These are phyloP conservation scores for Xiphophorus hellerii DNA, from an alignment of 2,113 vertebrate genomes.

Conservation along the genomic window DNA sequence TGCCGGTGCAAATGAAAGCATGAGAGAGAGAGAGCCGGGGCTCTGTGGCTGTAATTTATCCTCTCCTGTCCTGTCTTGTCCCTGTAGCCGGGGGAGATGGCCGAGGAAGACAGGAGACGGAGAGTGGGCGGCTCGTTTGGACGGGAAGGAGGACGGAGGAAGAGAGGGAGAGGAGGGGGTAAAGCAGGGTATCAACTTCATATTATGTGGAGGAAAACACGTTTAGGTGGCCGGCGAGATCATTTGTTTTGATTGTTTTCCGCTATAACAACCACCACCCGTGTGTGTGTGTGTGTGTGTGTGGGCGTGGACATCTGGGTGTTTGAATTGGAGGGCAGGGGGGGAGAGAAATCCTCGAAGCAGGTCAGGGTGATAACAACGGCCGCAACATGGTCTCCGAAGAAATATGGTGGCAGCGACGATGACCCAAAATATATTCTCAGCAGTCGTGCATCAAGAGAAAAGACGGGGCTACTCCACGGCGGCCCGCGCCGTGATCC, in stretches of 20 bases:
- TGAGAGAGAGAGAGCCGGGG: conserved; percentile 71
- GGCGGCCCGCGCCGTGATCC: conserved; percentile 63
- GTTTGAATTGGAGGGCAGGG: conserved; percentile 26
- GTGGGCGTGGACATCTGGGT: conserved; percentile 53
- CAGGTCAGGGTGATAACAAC: conserved; percentile 67
- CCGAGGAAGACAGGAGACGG: conserved; percentile 60
- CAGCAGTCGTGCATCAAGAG: conserved; percentile 66
- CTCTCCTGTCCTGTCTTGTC: conserved; percentile 75
- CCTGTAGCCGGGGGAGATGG: conserved; percentile 72
- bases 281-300: background rate
- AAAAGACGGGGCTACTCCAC: conserved; percentile 43
- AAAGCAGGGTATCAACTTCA: conserved; percentile 22
- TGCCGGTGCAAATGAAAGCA: conserved; percentile 81
- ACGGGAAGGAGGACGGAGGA: background rate
- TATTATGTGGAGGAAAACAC: conserved; percentile 57
- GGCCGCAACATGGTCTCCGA: conserved; percentile 47
- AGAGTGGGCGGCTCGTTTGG: conserved; percentile 46
- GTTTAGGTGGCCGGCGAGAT: conserved; percentile 56
- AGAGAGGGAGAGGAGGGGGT: background rate
- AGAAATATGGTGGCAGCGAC: conserved; percentile 49
- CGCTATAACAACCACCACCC: conserved; percentile 51
- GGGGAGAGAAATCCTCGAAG: conserved; percentile 33
- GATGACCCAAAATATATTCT: conserved; percentile 75
- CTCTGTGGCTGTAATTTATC: conserved; percentile 78
- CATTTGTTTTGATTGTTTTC: conserved; percentile 65